phyloP scores from a whole-genome alignment of 2,113 vertebrate species.

The Hyaena hyaena region DNA sequence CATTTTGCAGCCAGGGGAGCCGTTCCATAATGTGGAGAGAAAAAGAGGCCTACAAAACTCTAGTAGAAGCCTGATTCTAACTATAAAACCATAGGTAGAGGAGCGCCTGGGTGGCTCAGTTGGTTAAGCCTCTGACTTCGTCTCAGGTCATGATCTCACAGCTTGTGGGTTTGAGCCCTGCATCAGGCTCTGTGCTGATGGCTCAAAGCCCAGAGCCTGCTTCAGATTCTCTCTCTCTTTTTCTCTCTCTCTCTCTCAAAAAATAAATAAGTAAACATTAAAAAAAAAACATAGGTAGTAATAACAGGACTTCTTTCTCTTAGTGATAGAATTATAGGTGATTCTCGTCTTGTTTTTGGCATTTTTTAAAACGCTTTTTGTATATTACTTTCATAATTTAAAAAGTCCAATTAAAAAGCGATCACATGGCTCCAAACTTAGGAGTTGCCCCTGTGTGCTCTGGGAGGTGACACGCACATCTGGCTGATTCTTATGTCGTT shows the following conservation, averaged over 20 bases:
- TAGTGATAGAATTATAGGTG: background rate
- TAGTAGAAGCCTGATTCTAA: background rate
- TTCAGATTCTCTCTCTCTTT: no score
- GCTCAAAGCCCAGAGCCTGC: no score
- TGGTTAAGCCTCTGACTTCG: no score
- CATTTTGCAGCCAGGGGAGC: background rate
- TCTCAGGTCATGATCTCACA: no score
- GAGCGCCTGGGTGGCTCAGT: no score
- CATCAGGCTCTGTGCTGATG: no score
- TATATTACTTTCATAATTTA: background rate
- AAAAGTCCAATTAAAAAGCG: background rate
- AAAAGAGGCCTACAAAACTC: background rate
- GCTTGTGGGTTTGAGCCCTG: no score
- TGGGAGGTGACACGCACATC: rapidly evolving
- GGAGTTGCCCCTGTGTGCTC: background rate
- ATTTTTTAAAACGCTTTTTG: background rate
- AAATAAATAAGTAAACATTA: no score
- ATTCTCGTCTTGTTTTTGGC: background rate
- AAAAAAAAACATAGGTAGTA: background rate
- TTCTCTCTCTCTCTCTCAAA: no score
- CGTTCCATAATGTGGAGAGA: background rate
- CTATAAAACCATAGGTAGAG: background rate
- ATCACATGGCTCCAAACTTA: background rate
- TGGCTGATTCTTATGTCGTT: rapidly evolving
- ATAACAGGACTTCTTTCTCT: background rate